Evolutionary conservation across 2,797 vertebrate genomes (phyloP).

Genomic region (Eupleurogrammus muticus): DNA sequence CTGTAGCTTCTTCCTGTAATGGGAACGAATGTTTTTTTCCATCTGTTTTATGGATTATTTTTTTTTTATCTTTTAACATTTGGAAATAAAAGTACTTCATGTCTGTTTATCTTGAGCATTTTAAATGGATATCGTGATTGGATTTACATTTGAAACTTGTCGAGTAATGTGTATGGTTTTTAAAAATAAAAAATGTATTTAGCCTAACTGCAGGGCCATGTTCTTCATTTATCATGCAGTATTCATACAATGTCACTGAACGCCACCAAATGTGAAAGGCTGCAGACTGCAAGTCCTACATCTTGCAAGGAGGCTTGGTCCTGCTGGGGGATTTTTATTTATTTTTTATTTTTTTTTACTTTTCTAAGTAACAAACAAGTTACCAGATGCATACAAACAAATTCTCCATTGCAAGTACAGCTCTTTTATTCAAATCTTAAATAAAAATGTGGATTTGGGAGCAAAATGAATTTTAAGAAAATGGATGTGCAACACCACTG

Average conservation of each 20-base stretch:
- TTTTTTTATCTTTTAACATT: conserved; percentile 89
- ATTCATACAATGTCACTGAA: neutral
- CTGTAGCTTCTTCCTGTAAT: conserved; percentile 88
- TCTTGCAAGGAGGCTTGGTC: too few species aligned
- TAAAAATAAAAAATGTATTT: conserved; percentile 92
- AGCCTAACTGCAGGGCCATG: conserved; percentile 82
- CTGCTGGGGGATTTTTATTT: neutral
- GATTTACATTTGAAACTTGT: conserved; percentile 91
- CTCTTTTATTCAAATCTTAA: too few species aligned
- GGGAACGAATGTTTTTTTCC: conserved; percentile 89
- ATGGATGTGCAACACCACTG: too few species aligned
- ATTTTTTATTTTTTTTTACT: neutral
- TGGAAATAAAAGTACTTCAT: conserved; percentile 89
- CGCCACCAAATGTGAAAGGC: neutral
- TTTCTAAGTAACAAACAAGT: neutral
- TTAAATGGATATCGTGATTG: conserved; percentile 90
- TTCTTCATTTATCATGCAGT: conserved; percentile 69
- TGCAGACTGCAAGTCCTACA: neutral
- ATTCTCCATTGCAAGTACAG: too few species aligned
- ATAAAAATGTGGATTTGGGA: too few species aligned
- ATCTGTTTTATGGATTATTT: conserved; percentile 88
- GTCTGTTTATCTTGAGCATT: conserved; percentile 91
- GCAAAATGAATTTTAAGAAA: too few species aligned
- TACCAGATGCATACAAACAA: too few species aligned
- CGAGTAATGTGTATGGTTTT: conserved; percentile 91